phyloP scores from a whole-genome alignment of 2,888 invertebrate species.

The Cosmia trapezina region DNA sequence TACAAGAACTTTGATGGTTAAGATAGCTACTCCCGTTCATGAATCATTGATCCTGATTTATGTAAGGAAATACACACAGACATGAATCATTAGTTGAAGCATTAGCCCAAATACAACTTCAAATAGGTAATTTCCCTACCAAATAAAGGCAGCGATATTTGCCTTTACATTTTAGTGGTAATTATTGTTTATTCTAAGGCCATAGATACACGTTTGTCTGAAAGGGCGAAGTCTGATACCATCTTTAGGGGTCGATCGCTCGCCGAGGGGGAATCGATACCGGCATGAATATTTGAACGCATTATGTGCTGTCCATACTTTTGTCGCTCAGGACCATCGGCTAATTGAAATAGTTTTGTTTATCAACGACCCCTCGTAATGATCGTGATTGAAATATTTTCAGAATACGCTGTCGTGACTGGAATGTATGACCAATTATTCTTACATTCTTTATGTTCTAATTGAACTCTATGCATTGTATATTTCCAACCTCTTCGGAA shows the following conservation, averaged over 20 bases:
- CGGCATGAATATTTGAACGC: conserved; percentile 87
- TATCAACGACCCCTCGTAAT: conserved; percentile 70
- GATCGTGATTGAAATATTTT: conserved; percentile 66
- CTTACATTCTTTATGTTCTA: conserved; percentile 48
- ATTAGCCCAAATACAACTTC: conserved; percentile 51
- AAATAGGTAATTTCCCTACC: conserved; percentile 51
- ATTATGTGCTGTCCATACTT: conserved; percentile 77
- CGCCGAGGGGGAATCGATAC: conserved; percentile 80
- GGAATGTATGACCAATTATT: conserved; percentile 40
- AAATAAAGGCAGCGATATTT: conserved; percentile 61
- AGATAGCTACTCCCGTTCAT: not conserved
- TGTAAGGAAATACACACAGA: conserved; percentile 22
- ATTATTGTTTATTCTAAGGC: conserved; percentile 73
- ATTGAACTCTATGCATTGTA: conserved; percentile 26
- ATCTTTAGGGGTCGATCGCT: conserved; percentile 83
- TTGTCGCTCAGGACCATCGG: conserved; percentile 74
- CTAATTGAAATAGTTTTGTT: conserved; percentile 85
- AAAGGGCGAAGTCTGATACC: conserved; percentile 86
- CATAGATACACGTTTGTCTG: conserved; percentile 75
- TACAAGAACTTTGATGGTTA: not conserved
- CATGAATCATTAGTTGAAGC: conserved; percentile 19
- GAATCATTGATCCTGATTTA: conserved; percentile 21
- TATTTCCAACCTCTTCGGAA: conserved; percentile 13
- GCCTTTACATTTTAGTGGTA: conserved; percentile 59
- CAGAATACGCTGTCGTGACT: conserved; percentile 44